Evolutionary conservation across 2,888 invertebrate genomes (phyloP).

Genomic region (Clanis bilineata): DNA sequence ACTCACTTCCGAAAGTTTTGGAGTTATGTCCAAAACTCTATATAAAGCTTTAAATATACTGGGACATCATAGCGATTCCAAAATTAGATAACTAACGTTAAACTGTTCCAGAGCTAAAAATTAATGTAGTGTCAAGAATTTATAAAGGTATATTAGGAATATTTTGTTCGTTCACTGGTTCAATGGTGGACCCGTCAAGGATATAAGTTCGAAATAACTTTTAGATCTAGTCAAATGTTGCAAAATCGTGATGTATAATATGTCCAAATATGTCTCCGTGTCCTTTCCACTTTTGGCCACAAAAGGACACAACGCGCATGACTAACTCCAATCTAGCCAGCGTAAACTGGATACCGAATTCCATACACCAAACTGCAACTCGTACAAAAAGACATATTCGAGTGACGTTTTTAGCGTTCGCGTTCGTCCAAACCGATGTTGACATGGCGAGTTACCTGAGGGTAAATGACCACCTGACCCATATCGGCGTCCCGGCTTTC

Average conservation of each 20-base stretch:
- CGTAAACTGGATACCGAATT: not conserved
- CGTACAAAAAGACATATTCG: slow-evolving; percentile 5
- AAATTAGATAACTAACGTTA: not conserved
- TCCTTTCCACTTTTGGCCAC: not conserved
- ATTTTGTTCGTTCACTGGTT: not conserved
- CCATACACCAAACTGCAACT: not conserved
- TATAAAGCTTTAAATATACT: not conserved
- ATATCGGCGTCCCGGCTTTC: slow-evolving; percentile 74
- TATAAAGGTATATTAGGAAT: not conserved
- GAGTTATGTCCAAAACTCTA: not conserved
- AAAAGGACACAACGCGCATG: slow-evolving; percentile 11
- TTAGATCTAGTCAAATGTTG: slow-evolving; percentile 17
- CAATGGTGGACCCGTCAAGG: not conserved
- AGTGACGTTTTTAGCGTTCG: slow-evolving; percentile 10
- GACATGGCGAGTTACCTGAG: slow-evolving; percentile 59
- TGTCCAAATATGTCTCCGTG: not conserved
- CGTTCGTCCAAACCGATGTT: slow-evolving; percentile 35
- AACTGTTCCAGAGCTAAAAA: too few species aligned
- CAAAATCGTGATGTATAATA: slow-evolving; percentile 4
- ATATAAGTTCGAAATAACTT: slow-evolving; percentile 22
- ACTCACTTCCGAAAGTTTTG: not conserved
- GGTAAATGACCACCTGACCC: slow-evolving; percentile 80
- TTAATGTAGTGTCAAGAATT: not conserved
- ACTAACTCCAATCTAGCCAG: slow-evolving; percentile 1
- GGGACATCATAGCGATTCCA: not conserved